Conservation (phyloP, 1,140 invertebrate genomes). For the Planococcus citri region DNA sequence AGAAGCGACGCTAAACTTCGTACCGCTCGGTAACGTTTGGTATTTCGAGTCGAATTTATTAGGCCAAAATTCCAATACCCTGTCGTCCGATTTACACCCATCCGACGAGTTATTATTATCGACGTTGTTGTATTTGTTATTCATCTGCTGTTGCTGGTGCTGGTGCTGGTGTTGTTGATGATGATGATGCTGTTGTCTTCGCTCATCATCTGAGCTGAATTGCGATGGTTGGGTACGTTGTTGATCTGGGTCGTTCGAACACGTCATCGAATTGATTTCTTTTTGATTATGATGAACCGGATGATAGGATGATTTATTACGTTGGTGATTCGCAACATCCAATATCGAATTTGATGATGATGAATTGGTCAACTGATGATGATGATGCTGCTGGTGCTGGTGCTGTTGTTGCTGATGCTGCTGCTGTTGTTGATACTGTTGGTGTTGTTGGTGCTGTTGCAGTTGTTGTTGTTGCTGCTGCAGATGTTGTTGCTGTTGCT, state of each 20-base stretch:
- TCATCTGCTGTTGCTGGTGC: constrained; percentile 27
- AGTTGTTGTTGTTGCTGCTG: background rate
- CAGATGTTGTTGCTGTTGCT: constrained; percentile 21
- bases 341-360: no score
- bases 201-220: background rate
- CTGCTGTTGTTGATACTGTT: no score
- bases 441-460: constrained; percentile 29
- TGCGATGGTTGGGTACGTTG: background rate
- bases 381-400: no score
- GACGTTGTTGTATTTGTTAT: constrained; percentile 22
- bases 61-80: constrained; percentile 38
- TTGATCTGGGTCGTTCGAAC: no score
- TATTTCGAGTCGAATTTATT: constrained; percentile 85
- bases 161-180: constrained; percentile 24
- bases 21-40: constrained; percentile 78
- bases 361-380: no score
- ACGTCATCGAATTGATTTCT: background rate
- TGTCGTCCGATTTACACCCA: constrained; percentile 26
- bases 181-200: background rate
- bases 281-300: background rate
- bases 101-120: constrained; percentile 23
- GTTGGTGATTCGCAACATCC: background rate
- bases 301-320: background rate
- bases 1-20: constrained; percentile 28
- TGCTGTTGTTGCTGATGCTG: no score